These are phyloP conservation scores for Rhagologus leucostigma DNA, from an alignment of 2,113 vertebrate species.

Conservation along the genomic window DNA sequence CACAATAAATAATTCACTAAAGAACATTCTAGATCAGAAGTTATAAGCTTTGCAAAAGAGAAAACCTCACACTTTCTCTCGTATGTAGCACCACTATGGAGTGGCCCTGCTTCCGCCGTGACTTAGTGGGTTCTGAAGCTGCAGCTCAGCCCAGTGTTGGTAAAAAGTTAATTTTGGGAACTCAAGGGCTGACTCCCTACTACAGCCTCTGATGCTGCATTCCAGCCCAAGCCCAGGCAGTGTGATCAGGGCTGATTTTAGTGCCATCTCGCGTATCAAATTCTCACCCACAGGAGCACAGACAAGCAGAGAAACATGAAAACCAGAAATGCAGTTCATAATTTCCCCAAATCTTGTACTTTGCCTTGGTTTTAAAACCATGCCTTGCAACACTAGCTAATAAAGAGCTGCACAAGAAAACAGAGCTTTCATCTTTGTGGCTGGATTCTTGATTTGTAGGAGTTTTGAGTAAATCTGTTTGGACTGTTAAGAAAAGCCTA, in stretches of 20 bases:
- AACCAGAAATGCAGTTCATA: not conserved
- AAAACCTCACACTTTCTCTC: not conserved
- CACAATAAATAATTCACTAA: not conserved
- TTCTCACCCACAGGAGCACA: not conserved
- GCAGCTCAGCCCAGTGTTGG: not conserved
- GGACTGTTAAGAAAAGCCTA: not conserved
- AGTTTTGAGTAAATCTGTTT: not conserved
- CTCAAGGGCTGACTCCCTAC: not conserved
- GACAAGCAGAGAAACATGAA: not conserved
- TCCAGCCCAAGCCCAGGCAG: not conserved
- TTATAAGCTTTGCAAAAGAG: not conserved
- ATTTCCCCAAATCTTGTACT: not conserved
- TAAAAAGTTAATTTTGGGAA: not conserved
- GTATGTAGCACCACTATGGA: no score
- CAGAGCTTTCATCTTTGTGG: not conserved
- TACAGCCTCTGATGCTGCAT: not conserved
- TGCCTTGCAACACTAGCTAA: not conserved
- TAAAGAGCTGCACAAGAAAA: not conserved
- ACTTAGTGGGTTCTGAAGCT: not conserved
- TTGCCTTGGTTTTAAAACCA: not conserved
- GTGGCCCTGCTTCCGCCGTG: fast-evolving
- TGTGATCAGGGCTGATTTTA: not conserved
- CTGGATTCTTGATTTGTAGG: not conserved
- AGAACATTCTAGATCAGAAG: not conserved
- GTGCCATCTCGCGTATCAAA: not conserved